These are phyloP conservation scores for Darevskia mixta DNA, from an alignment of 2,797 vertebrate species.

Conservation along the genomic window DNA sequence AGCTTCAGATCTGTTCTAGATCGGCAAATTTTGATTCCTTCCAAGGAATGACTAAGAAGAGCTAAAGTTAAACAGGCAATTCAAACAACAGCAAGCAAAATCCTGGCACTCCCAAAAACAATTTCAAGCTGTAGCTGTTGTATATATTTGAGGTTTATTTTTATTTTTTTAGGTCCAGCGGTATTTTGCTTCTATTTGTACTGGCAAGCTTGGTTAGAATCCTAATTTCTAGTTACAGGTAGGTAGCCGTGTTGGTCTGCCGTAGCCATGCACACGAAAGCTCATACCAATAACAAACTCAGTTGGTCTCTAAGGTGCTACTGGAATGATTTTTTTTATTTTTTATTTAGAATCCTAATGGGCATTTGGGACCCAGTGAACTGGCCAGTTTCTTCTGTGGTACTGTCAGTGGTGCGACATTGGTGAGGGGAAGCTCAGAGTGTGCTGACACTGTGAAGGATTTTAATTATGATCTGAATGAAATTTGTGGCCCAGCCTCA, in stretches of 20 bases:
- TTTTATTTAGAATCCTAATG: too few relatives aligned
- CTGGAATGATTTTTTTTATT: too few relatives aligned
- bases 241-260: too few relatives aligned
- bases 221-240: too few relatives aligned
- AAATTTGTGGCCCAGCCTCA: too few relatives aligned
- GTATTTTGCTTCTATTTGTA: not conserved
- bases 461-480: too few relatives aligned
- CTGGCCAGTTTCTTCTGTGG: not conserved
- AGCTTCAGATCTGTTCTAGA: constrained; percentile 50
- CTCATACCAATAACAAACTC: too few relatives aligned
- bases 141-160: not conserved
- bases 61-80: constrained; percentile 32
- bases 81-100: constrained; percentile 53
- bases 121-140: not conserved
- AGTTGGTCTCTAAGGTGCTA: too few relatives aligned
- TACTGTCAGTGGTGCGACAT: not conserved
- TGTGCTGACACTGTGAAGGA: not conserved
- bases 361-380: not conserved
- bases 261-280: too few relatives aligned
- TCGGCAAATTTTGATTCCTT: constrained; percentile 51
- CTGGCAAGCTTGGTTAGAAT: not conserved
- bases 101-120: constrained; percentile 52
- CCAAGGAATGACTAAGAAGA: constrained; percentile 55
- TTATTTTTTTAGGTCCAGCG: too few relatives aligned
- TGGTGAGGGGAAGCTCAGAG: not conserved